Conservation (phyloP, 1,140 invertebrate genomes). For the Ceratina calcarata region DNA sequence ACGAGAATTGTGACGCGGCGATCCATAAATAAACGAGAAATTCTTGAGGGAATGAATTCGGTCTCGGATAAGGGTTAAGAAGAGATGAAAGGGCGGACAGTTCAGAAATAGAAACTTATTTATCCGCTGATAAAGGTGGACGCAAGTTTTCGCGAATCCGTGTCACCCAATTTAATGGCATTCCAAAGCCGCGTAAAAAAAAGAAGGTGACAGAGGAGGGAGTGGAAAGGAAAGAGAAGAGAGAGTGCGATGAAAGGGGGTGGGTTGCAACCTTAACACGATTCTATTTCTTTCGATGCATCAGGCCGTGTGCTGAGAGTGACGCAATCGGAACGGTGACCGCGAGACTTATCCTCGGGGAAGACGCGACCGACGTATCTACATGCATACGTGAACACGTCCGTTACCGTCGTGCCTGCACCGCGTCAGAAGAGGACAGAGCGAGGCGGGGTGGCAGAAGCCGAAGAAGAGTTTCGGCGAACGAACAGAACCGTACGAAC, state of each 20-base stretch:
- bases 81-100: too few relatives aligned
- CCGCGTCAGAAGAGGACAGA: conserved; percentile 6
- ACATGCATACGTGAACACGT: not conserved
- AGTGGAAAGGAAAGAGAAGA: not conserved
- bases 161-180: not conserved
- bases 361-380: conserved; percentile 9
- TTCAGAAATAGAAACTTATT: too few relatives aligned
- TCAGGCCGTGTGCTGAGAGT: conserved; percentile 46
- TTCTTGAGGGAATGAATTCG: too few relatives aligned
- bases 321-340: conserved; percentile 49
- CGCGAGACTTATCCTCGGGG: conserved; percentile 12
- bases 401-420: too few relatives aligned
- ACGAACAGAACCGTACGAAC: conserved; percentile 77
- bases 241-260: conserved; percentile 20
- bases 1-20: too few relatives aligned
- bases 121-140: not conserved
- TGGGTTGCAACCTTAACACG: conserved; percentile 69
- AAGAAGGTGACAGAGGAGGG: not conserved
- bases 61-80: too few relatives aligned
- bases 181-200: not conserved
- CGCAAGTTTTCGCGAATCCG: not conserved
- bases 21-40: too few relatives aligned
- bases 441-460: conserved; percentile 33
- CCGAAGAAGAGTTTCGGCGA: conserved; percentile 25
- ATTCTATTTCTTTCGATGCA: conserved; percentile 74